Evolutionary conservation across 2,113 vertebrate species (phyloP).

Genomic region (Acinonyx jubatus): DNA sequence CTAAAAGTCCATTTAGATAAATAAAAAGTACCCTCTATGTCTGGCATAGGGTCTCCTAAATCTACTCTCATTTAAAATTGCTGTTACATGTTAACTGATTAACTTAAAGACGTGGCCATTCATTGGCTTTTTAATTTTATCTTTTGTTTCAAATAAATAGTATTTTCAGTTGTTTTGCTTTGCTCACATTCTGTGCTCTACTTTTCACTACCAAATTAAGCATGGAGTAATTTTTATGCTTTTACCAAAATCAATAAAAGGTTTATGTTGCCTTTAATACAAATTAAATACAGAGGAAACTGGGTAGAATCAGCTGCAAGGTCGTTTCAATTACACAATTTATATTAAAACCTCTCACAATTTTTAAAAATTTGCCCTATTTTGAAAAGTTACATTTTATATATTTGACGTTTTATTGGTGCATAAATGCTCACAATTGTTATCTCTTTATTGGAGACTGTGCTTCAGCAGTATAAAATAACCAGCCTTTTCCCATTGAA

Average conservation of each 20-base stretch:
- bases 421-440: neutral
- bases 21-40: neutral
- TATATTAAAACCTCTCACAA: neutral
- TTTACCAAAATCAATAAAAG: conserved; percentile 53
- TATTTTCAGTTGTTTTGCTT: neutral
- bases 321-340: neutral
- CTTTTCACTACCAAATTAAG: conserved; percentile 32
- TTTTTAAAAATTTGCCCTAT: neutral
- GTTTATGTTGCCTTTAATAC: conserved; percentile 8
- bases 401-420: neutral
- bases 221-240: conserved; percentile 16
- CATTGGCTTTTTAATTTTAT: conserved; percentile 18
- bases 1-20: conserved; percentile 26
- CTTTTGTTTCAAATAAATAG: conserved; percentile 23
- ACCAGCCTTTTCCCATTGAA: neutral
- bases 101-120: neutral
- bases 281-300: conserved; percentile 54
- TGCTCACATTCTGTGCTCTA: neutral
- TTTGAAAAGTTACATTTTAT: neutral
- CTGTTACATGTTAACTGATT: neutral
- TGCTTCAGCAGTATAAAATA: neutral
- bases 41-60: neutral
- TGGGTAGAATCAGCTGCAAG: neutral
- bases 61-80: neutral
- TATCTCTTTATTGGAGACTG: neutral